Conservation (phyloP, 1,140 invertebrate species). For the Lutraria rhynchaena region DNA sequence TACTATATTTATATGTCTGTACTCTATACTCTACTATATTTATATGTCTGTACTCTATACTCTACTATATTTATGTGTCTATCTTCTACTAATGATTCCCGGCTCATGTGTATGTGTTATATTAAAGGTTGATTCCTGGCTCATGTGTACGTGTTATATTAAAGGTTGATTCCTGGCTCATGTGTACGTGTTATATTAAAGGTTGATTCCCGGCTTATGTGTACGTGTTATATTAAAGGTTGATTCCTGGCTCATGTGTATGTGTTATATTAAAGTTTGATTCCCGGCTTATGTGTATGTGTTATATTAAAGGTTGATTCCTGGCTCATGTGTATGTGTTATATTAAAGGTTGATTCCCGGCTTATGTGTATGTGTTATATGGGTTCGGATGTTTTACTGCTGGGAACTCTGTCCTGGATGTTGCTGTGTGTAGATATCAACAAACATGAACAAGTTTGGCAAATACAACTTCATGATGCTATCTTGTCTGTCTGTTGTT, state of each 20-base stretch:
- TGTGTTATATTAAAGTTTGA: not conserved
- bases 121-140: not conserved
- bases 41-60: too few relatives aligned
- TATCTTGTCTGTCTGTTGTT: conserved; percentile 81
- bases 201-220: too few relatives aligned
- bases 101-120: not conserved
- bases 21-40: too few relatives aligned
- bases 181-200: not conserved
- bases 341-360: conserved; percentile 82
- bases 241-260: too few relatives aligned
- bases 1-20: too few relatives aligned
- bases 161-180: not conserved
- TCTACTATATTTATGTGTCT: too few relatives aligned
- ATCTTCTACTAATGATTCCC: too few relatives aligned
- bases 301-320: not conserved
- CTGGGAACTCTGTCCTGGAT: conserved; percentile 83
- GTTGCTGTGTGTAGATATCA: conserved; percentile 75
- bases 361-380: conserved; percentile 81
- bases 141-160: not conserved
- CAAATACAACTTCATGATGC: conserved; percentile 83
- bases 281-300: not conserved
- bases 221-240: too few relatives aligned
- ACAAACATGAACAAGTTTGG: conserved; percentile 28
- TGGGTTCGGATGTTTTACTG: conserved; percentile 79
- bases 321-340: not conserved